phyloP scores from a whole-genome alignment of 1,140 invertebrate species.

The Meteorus sp. region DNA sequence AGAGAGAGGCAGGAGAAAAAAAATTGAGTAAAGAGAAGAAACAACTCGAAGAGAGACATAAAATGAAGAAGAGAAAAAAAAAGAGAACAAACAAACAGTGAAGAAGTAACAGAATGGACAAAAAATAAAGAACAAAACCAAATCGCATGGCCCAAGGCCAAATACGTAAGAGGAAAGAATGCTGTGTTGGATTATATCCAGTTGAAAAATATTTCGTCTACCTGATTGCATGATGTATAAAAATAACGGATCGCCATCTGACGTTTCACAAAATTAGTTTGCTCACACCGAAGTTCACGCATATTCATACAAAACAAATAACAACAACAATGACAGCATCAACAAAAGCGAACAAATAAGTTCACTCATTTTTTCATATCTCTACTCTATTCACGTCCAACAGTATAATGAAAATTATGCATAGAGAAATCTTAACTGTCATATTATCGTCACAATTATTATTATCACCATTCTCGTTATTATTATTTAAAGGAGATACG shows the following conservation, averaged over 20 bases:
- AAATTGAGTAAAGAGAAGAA: not conserved
- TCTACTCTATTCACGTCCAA: no score
- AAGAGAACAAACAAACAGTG: not conserved
- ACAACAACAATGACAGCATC: no score
- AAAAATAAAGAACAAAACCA: conserved; percentile 9
- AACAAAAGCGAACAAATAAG: no score
- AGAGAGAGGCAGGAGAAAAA: no score
- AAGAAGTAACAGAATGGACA: not conserved
- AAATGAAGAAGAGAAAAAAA: conserved; percentile 6
- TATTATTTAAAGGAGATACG: no score
- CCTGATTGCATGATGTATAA: conserved; percentile 10
- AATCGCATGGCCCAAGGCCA: conserved; percentile 19
- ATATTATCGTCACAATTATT: no score
- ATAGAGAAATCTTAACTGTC: no score
- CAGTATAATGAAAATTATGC: no score
- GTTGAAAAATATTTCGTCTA: conserved; percentile 23
- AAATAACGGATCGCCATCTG: conserved; percentile 14
- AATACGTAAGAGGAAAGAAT: conserved; percentile 23
- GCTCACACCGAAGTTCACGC: not conserved
- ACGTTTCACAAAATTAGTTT: conserved; percentile 10
- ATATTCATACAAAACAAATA: not conserved
- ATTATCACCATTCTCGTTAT: no score
- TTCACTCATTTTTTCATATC: no score
- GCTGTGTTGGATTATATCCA: not conserved
- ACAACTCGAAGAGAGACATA: conserved; percentile 1